Base-by-base conservation (phyloP, 2,888 invertebrate genomes). In the Dasysyrphus tricinctus region DNA sequence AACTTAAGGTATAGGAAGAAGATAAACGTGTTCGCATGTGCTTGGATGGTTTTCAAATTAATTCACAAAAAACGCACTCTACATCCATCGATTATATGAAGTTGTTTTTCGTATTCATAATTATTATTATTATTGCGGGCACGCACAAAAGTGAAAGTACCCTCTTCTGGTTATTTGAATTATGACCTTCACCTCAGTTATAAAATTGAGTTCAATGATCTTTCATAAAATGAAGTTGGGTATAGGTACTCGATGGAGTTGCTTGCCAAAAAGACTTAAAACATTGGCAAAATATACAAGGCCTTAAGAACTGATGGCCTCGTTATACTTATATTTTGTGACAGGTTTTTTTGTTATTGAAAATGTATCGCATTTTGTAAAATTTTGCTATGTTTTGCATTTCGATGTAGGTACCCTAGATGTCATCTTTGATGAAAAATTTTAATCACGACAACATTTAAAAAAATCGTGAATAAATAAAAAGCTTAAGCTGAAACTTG, bases 131-230 rank as follows among this genome's bases (percentile, higher is more conserved):
- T 19, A 59, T 29, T 49, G 11, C 19, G 11, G 11, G 59, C 59
- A 59, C 37, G 59, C 37, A 59, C 34, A 59, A 59, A 37, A 59
- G 9, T 19, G 37, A 59, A 59, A 59, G 37, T 51, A 49, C 49
- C n/a, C n/a, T 19, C 49, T 49, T 11, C 11, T 16, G 49, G 19
- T 49, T 49, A 19, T 49, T 49, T 49, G 19, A 49, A 24, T 24
- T 49, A 29, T 70, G 69, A 54, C 54, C 69, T 54, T 70, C 54
- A 37, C 54, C 44, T 34, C 14, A 24, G 51, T 37, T 70, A 29
- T 37, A 8, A n/a, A 19, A 24, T 19, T 7, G 34, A 29, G 34
- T 67, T 59, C 37, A 37, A 47, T 67, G 11, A 24, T 67, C 44
- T 42, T 67, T 19, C 11, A 5, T 32, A 11, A 12, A 67, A 29